phyloP scores from a whole-genome alignment of 2,113 vertebrate species.

The Gasterosteus nipponicus region DNA sequence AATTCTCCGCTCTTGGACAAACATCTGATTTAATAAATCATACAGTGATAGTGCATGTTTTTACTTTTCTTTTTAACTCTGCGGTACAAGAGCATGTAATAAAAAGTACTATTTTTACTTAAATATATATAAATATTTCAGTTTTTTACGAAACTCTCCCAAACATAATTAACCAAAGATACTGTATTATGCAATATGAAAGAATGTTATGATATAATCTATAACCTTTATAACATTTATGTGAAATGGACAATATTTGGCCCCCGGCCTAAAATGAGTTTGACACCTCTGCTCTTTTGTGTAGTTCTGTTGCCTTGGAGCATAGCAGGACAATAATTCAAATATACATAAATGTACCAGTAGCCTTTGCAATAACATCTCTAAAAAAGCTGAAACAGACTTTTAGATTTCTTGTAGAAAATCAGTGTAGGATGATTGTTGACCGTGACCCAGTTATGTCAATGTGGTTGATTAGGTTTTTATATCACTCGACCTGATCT shows the following conservation, averaged over 20 bases:
- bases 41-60: neutral
- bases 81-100: neutral
- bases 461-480: conserved; percentile 72
- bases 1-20: conserved; percentile 11
- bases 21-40: neutral
- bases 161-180: neutral
- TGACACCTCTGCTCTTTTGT: neutral
- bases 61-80: neutral
- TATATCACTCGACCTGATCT: conserved; percentile 65
- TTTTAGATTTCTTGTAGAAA: conserved; percentile 39
- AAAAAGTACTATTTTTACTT: neutral
- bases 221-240: no score
- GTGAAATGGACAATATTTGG: no score
- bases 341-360: neutral
- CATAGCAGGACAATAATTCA: neutral
- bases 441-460: conserved; percentile 71
- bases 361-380: neutral
- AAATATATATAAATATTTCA: neutral
- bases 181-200: neutral
- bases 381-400: neutral
- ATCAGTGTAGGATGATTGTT: conserved; percentile 39
- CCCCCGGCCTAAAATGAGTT: no score
- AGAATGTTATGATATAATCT: neutral
- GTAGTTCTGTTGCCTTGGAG: neutral
- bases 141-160: no score